A percentile compares a stretch with the other conserved stretches of the same genome.
Conservation (phyloP, 2,113 vertebrate genomes). For the Cavia porcellus region DNA sequence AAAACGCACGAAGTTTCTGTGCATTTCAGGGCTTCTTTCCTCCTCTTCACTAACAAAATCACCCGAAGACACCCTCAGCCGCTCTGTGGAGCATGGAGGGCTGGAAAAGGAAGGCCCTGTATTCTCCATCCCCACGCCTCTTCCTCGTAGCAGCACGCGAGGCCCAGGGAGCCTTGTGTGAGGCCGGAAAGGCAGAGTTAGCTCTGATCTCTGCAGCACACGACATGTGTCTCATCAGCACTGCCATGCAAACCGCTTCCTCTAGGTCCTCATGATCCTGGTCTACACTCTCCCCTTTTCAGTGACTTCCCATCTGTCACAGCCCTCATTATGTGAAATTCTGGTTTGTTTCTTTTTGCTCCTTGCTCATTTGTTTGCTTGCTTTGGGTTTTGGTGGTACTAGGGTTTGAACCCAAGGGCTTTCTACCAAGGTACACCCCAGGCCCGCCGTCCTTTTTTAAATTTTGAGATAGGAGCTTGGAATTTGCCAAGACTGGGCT, state of each 20-base stretch:
- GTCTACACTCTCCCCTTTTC: background rate
- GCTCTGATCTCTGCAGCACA: background rate
- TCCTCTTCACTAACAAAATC: background rate
- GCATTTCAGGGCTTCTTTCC: background rate
- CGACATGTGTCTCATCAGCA: background rate
- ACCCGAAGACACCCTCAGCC: background rate
- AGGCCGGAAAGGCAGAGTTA: background rate
- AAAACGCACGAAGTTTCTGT: background rate
- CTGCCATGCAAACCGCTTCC: background rate
- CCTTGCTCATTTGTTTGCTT: background rate
- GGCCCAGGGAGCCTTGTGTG: background rate
- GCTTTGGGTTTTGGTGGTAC: background rate
- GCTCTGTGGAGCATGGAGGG: background rate
- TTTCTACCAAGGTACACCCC: background rate
- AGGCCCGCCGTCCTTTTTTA: background rate
- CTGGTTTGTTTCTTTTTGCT: background rate
- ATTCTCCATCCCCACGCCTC: background rate
- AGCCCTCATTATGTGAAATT: background rate
- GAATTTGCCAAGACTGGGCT: background rate
- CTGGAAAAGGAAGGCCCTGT: background rate
- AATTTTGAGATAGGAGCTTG: background rate
- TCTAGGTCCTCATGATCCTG: background rate
- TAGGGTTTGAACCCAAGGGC: background rate
- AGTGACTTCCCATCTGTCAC: background rate
- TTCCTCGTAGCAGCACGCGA: background rate